phyloP scores from a whole-genome alignment of 1,140 invertebrate genomes.

The Ectropis grisescens region DNA sequence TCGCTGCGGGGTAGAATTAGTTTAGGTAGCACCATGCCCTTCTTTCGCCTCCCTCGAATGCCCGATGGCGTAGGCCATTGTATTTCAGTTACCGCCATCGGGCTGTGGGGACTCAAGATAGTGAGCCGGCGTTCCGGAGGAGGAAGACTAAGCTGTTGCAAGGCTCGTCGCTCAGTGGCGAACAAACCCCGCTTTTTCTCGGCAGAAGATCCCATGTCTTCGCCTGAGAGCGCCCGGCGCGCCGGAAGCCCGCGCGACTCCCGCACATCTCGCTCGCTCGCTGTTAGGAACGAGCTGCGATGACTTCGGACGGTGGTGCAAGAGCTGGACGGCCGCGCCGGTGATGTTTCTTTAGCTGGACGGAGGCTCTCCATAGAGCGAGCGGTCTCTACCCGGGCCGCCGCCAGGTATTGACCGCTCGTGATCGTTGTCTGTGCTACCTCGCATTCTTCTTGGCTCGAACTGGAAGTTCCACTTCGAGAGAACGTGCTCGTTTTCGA shows the following conservation, averaged over 20 bases:
- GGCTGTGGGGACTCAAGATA: slow-evolving; percentile 82
- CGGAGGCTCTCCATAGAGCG: slow-evolving; percentile 79
- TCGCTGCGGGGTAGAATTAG: slow-evolving; percentile 80
- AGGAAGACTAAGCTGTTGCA: slow-evolving; percentile 78
- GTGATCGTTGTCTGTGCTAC: slow-evolving; percentile 58
- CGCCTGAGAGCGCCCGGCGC: slow-evolving; percentile 72
- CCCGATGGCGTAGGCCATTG: slow-evolving; percentile 73
- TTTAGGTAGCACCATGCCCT: slow-evolving; percentile 81
- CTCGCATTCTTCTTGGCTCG: slow-evolving; percentile 79
- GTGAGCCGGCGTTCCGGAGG: slow-evolving; percentile 77
- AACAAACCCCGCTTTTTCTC: slow-evolving; percentile 77
- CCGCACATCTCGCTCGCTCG: slow-evolving; percentile 75
- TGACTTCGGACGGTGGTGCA: slow-evolving; percentile 57
- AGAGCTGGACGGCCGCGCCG: slow-evolving; percentile 58
- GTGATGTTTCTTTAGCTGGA: slow-evolving; percentile 65
- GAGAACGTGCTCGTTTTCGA: slow-evolving; percentile 73
- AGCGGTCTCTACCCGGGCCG: slow-evolving; percentile 72
- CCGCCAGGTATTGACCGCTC: slow-evolving; percentile 72
- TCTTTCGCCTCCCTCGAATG: slow-evolving; percentile 77
- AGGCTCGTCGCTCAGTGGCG: slow-evolving; percentile 72
- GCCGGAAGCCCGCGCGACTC: slow-evolving; percentile 72
- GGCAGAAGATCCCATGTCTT: slow-evolving; percentile 71
- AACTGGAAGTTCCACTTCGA: slow-evolving; percentile 74
- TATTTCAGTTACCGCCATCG: slow-evolving; percentile 72
- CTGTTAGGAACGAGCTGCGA: slow-evolving; percentile 72